Base-by-base conservation (phyloP, 2,888 invertebrate genomes). In the Eupithecia subfuscata region DNA sequence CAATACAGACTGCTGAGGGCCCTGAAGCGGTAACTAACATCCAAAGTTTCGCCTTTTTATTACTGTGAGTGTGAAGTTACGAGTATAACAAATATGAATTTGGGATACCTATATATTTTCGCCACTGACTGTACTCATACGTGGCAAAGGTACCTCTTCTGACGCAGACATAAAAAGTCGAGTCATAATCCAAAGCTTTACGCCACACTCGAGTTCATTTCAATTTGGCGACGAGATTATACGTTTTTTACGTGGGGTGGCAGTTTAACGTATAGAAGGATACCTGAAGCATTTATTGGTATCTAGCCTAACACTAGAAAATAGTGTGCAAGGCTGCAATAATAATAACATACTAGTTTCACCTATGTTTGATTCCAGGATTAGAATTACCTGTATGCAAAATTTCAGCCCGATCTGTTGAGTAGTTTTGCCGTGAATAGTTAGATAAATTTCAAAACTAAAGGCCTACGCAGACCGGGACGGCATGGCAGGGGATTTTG, bases 181-280 rank as follows among this genome's bases (percentile, higher is more conserved):
- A 80, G 34, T 76, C 76, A 75, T 78, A 75, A 80, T 80, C 80
- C 80, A 72, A 72, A 67, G 68, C 43, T 68, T 68, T 43, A 68
- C 76, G 70, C 75, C 75, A 81, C 81, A 81, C 81, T 78, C 79
- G 82, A 84, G 75, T 80, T 77, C 75, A 74, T 82, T 85, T 82
- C 84, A 85, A 86, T 87, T 85, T 82, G 81, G 76, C 76, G 82
- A 74, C 69, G 76, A 80, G 74, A 43, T 70, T 73, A 72, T 45
- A 60, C 30, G 34, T 70, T 80, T 75, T 75, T 72, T 75, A 30
- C 71, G 14, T 64, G 34, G 0, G 4, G 8, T 18, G 30, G 16
- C 25, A 72, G 11, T 40, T 14, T 12, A 73, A 60, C 3, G 30
- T 14, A 43, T 60, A 73, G 73, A 73, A 60, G 60, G 37, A n/a